Base-by-base conservation (phyloP, 2,113 vertebrate species). In the Vicugna pacos region DNA sequence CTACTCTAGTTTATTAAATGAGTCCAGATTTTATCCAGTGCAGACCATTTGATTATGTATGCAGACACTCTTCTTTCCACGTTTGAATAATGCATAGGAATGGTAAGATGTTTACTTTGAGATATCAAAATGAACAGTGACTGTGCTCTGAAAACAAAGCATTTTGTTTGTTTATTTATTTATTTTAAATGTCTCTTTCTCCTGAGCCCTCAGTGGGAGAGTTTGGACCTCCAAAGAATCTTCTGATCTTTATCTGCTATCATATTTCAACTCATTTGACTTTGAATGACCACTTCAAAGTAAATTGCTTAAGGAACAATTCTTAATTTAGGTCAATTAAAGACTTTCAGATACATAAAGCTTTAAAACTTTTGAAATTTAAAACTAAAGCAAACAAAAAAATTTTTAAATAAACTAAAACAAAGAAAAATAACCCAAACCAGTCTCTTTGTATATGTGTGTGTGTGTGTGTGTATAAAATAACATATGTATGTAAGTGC, bases 81-180 rank as follows among this genome's bases (percentile, higher is more conserved):
- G 54, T 91, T 96, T 98, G 97, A 98, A 98, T 98, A 98, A 98
- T 98, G 98, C 97, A 97, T 96, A 91, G 91, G 92, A 98, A 97
- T 73, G 81, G 87, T 58, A 96, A 91, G 95, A 86, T 96, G 97
- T 96, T 98, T 98, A 98, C 97, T 98, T 98, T 96, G 96, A 98
- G 97, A 96, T 97, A 97, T 52, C 96, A 97, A 97, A 98, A 97
- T 89, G 96, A 98, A 93, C 93, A 97, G 96, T 32, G 75, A 95
- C 64, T 85, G 87, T 76, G 96, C 89, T 98, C 97, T 98, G 97
- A 91, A 98, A 98, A 98, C 84, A 98, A 98, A 97, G 97, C 67
- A 89, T 72, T 86, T 89, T 1, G 42, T 97, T 94, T 97, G 97
- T 97, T 95, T 97, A 97, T 94, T 98, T 90, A 92, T 2, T 79